Evolutionary conservation across 2,888 invertebrate species (phyloP), one percentile per base, ranked within the genome.

Genomic region (Anthoptus insignis): DNA sequence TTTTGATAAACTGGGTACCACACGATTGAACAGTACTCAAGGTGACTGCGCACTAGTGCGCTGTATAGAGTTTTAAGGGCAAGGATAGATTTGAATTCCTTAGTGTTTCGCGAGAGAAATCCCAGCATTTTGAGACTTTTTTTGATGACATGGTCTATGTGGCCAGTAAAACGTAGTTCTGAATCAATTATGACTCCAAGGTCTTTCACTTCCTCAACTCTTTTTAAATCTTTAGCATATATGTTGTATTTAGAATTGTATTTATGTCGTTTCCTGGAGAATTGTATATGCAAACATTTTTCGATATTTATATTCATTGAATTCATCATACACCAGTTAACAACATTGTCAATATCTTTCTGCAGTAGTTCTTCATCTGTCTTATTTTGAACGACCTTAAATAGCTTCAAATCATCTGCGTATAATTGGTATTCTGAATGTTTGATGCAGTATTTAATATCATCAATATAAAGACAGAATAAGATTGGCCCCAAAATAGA

Each of bases 401-500:
- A 56, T 0, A 56, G 22, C 14, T 56, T 56, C 9, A 56, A 24
- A 13, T 56, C 27, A 21, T 56, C 56, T 5, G 56, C 56, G 27
- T 39, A 56, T 42, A 56, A 39, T 4, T 39, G 42, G 16, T 39
- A 56, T 16, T 56, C 56, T 24, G 56, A 56, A 56, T n/a, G 27
- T 16, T 16, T 39, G 9, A 56, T 56, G 14, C 11, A 42, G 9
- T 56, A 14, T 39, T 56, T 39, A 16, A 56, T 56, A 13, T 56
- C 56, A 39, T 56, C 39, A 7, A 56, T 56, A 11, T 14, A 56
- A 0, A 39, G 14, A 6, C 1, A 29, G 32, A 57, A 57, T n/a
- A 57, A 29, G 21, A 57, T 45, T 45, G 57, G 57, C 3, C 57
- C 57, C 24, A 57, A 57, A 21, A 57, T 61, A 52, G 61, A 60